Evolutionary conservation across 1,140 invertebrate species (phyloP), one percentile per base, ranked within the genome.

Genomic region (Bombus sibiricus): DNA sequence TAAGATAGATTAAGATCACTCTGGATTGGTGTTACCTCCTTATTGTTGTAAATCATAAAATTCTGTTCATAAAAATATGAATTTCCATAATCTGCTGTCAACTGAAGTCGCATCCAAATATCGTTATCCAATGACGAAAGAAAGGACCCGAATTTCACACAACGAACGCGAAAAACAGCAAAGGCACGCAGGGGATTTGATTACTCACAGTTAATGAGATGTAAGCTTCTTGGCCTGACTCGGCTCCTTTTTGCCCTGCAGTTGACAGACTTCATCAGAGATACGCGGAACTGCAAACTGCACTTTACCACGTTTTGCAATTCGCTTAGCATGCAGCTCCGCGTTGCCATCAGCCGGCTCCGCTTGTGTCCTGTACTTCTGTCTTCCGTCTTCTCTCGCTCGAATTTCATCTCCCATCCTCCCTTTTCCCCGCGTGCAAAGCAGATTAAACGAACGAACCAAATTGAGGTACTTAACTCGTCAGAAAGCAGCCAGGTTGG

Each of bases 401-500:
- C 74, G 71, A 75, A 73, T 74, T 88, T 87, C 79, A 59, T 71
- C 80, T 79, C 47, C 32, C 47, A 32, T 80, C 75, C 15, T 75
- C 57, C 57, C 83, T 43, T 53, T 57, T 64, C 84, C 59, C 82
- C 81, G 76, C 59, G 71, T 74, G 88, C 75, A 85, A 90, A 90
- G 81, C 86, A 90, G 91, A 93, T 93, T 93, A 93, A 92, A 90
- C 87, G 91, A 91, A 92, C 84, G 90, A 92, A 92, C 90, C 90
- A 93, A 93, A 93, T 93, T 93, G 92, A 93, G 89, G 90, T 86
- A 92, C 91, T 93, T 93, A 93, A 93, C 86, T 90, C 92, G 90
- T 88, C 86, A 83, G 80, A 89, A 85, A 88, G 83, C 84, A 78
- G 75, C 37, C 83, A 64, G 83, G 66, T 78, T 41, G 39, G 66